These are phyloP conservation scores for Drosophila pruinosa DNA, from an alignment of 1,140 invertebrate species.

Conservation along the genomic window DNA sequence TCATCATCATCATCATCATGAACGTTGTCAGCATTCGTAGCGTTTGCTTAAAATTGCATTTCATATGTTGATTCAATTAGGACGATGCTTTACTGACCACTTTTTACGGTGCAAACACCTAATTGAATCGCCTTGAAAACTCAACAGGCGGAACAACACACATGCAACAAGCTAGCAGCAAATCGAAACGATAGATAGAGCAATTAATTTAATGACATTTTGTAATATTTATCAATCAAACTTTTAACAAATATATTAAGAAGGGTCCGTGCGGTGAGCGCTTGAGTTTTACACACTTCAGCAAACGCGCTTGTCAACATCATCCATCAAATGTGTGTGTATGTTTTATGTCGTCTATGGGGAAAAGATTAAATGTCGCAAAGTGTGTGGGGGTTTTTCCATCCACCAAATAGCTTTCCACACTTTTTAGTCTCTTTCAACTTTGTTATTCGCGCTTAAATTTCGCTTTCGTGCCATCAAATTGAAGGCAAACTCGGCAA, in stretches of 20 bases:
- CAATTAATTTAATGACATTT: conserved; percentile 37
- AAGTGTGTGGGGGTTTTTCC: not conserved
- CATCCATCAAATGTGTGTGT: conserved; percentile 31
- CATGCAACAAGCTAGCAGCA: too few relatives aligned
- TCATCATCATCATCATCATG: not conserved
- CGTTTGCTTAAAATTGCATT: too few relatives aligned
- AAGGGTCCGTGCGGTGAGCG: not conserved
- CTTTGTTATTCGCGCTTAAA: too few relatives aligned
- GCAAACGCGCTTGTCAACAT: conserved; percentile 25
- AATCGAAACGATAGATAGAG: not conserved
- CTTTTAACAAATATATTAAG: conserved; percentile 12
- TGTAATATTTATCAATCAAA: conserved; percentile 35
- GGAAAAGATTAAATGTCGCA: not conserved
- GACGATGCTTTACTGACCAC: not conserved
- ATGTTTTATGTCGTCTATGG: not conserved
- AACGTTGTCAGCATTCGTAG: too few relatives aligned
- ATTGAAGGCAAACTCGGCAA: too few relatives aligned
- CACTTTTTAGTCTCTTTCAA: too few relatives aligned
- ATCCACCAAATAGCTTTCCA: not conserved
- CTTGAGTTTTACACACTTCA: too few relatives aligned
- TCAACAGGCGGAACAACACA: not conserved
- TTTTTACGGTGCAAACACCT: too few relatives aligned
- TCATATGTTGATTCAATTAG: conserved; percentile 6
- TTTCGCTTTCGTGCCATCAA: too few relatives aligned
- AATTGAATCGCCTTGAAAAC: too few relatives aligned